Conservation (phyloP, 2,113 vertebrate genomes). For the Scomber japonicus region DNA sequence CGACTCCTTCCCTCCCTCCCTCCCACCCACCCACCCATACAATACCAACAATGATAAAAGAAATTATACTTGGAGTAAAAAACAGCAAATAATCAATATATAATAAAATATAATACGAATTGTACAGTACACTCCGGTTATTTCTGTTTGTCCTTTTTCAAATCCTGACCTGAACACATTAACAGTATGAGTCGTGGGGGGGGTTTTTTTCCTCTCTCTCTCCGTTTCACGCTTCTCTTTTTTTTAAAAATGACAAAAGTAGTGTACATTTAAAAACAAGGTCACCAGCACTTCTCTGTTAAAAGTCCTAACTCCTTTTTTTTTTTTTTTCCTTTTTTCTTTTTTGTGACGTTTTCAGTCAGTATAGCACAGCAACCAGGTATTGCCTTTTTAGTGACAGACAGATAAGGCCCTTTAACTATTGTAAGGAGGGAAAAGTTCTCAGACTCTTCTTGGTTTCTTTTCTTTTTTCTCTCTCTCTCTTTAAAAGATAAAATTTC, state of each 20-base stretch:
- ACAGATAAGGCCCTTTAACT: constrained; percentile 7
- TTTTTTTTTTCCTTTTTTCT: neutral
- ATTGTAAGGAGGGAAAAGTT: neutral
- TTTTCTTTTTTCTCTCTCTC: constrained; percentile 2
- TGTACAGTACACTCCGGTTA: constrained; percentile 84
- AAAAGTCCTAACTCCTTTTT: constrained; percentile 4
- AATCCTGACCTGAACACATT: constrained; percentile 68
- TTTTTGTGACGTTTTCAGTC: neutral
- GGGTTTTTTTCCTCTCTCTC: constrained; percentile 3
- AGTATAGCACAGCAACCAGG: constrained; percentile 16
- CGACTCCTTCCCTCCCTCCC: constrained; percentile 73
- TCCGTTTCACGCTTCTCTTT: neutral
- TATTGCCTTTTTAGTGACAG: neutral
- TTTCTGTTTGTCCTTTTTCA: constrained; percentile 65
- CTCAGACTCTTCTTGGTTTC: constrained; percentile 25
- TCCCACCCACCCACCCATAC: constrained; percentile 76
- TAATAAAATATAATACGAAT: constrained; percentile 88
- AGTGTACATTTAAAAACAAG: constrained; percentile 71
- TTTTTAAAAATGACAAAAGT: constrained; percentile 60
- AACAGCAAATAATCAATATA: constrained; percentile 81
- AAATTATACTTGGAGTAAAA: constrained; percentile 81
- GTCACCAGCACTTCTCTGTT: constrained; percentile 35
- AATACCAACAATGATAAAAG: constrained; percentile 82
- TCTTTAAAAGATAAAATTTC: constrained; percentile 38
- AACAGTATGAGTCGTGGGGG: constrained; percentile 61